Percentiles rank a stretch among this genome's conserved stretches.
These are phyloP conservation scores for Verasper variegatus DNA, from an alignment of 2,113 vertebrate genomes.

Conservation along the genomic window DNA sequence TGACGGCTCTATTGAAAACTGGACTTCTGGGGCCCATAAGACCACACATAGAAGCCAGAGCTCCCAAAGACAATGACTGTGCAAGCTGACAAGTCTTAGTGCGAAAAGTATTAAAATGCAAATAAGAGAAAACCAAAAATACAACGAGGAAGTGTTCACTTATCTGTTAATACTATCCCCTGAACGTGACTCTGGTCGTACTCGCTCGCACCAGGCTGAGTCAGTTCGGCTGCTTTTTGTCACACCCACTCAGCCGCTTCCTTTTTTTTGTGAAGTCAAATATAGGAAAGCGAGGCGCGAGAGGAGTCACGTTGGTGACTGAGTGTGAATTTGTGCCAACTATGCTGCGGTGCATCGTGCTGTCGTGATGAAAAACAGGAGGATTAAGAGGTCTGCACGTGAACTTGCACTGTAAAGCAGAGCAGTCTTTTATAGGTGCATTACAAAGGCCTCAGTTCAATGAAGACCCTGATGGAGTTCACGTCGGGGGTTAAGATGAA, in stretches of 20 bases:
- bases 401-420: neutral
- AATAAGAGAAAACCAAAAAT: too few relatives aligned
- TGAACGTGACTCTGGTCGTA: neutral
- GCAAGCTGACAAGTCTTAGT: too few relatives aligned
- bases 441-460: slow-evolving; percentile 57
- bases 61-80: too few relatives aligned
- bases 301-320: slow-evolving; percentile 36
- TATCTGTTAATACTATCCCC: neutral
- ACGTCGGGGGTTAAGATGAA: slow-evolving; percentile 39
- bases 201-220: neutral
- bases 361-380: slow-evolving; percentile 29
- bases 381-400: slow-evolving; percentile 30
- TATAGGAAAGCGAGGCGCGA: neutral
- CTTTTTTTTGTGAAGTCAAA: neutral
- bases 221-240: neutral
- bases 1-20: neutral
- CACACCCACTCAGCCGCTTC: neutral
- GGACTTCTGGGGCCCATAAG: too few relatives aligned
- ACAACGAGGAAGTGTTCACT: neutral
- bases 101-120: too few relatives aligned
- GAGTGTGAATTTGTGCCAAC: slow-evolving; percentile 34
- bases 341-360: slow-evolving; percentile 32
- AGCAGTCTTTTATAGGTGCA: slow-evolving; percentile 37
- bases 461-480: slow-evolving; percentile 41
- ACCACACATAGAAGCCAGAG: too few relatives aligned